phyloP scores from a whole-genome alignment of 2,113 vertebrate species.

The Aldabrachelys gigantea region DNA sequence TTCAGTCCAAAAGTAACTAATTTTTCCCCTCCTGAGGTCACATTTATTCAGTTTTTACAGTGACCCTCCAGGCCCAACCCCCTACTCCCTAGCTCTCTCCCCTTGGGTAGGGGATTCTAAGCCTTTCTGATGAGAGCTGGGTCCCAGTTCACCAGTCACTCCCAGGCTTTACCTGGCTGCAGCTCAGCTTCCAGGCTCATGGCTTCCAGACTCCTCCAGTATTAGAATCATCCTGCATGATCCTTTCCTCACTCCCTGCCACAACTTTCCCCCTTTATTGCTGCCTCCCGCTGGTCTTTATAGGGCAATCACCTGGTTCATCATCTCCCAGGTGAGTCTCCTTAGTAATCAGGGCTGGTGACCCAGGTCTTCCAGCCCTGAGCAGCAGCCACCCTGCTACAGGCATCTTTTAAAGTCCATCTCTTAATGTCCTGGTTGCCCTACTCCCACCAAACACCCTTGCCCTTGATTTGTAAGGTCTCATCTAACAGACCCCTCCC shows the following conservation, averaged over 20 bases:
- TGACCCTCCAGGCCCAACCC: too few species aligned
- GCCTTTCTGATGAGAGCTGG: too few species aligned
- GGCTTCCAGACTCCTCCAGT: neutral
- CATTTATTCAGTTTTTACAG: too few species aligned
- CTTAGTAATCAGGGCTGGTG: neutral
- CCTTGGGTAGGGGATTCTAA: too few species aligned
- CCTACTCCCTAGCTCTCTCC: too few species aligned
- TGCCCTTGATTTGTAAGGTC: neutral
- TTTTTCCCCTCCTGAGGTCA: neutral
- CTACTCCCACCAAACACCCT: neutral
- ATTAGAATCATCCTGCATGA: neutral
- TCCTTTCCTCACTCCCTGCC: neutral
- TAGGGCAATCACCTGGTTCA: neutral
- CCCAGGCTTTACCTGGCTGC: neutral
- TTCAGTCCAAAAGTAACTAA: neutral
- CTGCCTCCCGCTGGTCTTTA: neutral
- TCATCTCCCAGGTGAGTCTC: neutral
- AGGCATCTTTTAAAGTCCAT: neutral
- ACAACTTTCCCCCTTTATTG: neutral
- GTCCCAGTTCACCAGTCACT: too few species aligned
- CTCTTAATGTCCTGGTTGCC: accelerated
- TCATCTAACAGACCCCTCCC: accelerated
- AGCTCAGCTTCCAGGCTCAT: neutral
- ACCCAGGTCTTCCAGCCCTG: neutral
- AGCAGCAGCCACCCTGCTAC: neutral